Evolutionary conservation across 2,888 invertebrate species (phyloP).

Genomic region (Caenorhabditis japonica): DNA sequence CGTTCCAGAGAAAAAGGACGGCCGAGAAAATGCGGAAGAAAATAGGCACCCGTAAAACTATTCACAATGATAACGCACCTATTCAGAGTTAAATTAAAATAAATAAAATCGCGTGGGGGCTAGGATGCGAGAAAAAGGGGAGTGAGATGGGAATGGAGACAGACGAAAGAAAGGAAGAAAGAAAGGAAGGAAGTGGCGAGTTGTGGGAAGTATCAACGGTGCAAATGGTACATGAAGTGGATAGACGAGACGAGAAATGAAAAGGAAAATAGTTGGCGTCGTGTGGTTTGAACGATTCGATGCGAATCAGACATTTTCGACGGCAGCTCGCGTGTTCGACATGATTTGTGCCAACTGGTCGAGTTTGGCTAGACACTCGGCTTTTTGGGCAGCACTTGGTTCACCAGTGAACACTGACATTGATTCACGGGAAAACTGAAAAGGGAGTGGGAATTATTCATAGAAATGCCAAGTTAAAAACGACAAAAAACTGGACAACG

Average conservation of each 20-base stretch:
- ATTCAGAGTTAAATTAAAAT: constrained; percentile 20
- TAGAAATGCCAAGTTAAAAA: too few species aligned
- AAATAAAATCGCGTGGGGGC: constrained; percentile 14
- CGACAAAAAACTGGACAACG: too few species aligned
- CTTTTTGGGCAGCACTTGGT: constrained; percentile 24
- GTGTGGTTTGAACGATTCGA: too few species aligned
- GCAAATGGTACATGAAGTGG: constrained; percentile 42
- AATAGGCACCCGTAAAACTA: constrained; percentile 39
- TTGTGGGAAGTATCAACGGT: too few species aligned
- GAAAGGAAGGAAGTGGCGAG: too few species aligned
- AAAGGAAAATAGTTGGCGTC: too few species aligned
- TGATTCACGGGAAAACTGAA: constrained; percentile 35
- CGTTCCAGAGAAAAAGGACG: background rate
- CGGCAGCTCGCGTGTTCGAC: constrained; percentile 29
- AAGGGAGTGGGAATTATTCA: background rate
- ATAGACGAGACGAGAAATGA: constrained; percentile 8
- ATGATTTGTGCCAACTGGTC: constrained; percentile 39
- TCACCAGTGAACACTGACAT: constrained; percentile 11
- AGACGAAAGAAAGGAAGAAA: too few species aligned
- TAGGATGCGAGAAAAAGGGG: constrained; percentile 2
- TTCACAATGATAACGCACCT: constrained; percentile 37
- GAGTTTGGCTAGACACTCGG: constrained; percentile 27
- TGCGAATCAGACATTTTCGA: constrained; percentile 27
- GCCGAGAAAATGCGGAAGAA: constrained; percentile 10
- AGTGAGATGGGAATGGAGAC: too few species aligned